Evolutionary conservation across 2,888 invertebrate species (phyloP).

Genomic region (Ectemnius continuus): DNA sequence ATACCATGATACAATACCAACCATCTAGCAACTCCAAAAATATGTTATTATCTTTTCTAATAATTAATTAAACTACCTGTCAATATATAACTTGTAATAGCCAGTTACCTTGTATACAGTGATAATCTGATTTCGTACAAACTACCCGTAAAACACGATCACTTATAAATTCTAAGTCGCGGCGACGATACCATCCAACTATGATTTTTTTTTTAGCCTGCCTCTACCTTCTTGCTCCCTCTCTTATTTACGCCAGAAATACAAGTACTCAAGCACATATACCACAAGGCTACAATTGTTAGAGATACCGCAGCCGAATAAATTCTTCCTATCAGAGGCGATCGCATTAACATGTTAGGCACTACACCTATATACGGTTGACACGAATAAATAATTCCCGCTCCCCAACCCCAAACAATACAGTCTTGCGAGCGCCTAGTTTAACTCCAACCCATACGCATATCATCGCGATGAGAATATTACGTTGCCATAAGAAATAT

Average conservation of each 20-base stretch:
- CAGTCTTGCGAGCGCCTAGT: constrained; percentile 7
- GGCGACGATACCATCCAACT: constrained; percentile 5
- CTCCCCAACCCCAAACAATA: background rate
- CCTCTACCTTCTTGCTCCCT: constrained; percentile 5
- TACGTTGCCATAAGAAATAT: constrained; percentile 61
- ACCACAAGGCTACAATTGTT: constrained; percentile 1
- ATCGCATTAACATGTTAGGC: constrained; percentile 70
- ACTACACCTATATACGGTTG: constrained; percentile 68
- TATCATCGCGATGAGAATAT: constrained; percentile 14
- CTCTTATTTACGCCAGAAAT: background rate
- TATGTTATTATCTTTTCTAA: constrained; percentile 70
- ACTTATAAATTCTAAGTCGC: constrained; percentile 59
- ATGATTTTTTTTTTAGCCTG: constrained; percentile 27
- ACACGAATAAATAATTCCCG: constrained; percentile 63
- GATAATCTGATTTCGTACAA: constrained; percentile 54
- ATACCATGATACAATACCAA: constrained; percentile 59
- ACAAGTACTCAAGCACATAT: constrained; percentile 1
- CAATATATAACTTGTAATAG: constrained; percentile 51
- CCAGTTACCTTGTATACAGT: constrained; percentile 59
- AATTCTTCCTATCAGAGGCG: constrained; percentile 58
- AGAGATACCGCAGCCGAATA: constrained; percentile 54
- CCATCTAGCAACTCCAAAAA: constrained; percentile 72
- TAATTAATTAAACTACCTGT: constrained; percentile 47
- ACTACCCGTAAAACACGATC: constrained; percentile 60
- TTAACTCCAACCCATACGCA: background rate